Conservation (phyloP, 2,888 invertebrate genomes). For the Brenthis hecate region DNA sequence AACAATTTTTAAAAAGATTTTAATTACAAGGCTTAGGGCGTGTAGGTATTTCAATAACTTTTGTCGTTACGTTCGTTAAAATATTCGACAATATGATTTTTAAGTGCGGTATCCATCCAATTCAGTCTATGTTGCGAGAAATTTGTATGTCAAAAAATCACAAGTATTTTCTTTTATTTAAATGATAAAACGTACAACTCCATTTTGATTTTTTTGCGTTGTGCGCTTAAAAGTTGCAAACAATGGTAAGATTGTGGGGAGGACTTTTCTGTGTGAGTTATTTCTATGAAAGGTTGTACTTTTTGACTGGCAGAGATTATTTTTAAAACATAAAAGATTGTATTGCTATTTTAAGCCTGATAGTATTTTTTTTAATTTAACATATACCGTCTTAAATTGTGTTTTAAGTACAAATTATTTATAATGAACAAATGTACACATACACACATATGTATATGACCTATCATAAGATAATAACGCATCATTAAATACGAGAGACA, state of each 20-base stretch:
- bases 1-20: slow-evolving; percentile 22
- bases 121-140: background rate
- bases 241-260: slow-evolving; percentile 23
- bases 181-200: slow-evolving; percentile 17
- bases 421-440: too few relatives aligned
- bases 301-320: slow-evolving; percentile 2
- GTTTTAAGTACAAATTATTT: too few relatives aligned
- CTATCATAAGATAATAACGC: too few relatives aligned
- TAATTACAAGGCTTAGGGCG: slow-evolving; percentile 37
- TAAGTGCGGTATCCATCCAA: background rate
- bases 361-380: too few relatives aligned
- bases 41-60: slow-evolving; percentile 47
- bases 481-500: background rate
- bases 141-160: slow-evolving; percentile 1
- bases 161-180: slow-evolving; percentile 4
- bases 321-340: background rate
- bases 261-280: slow-evolving; percentile 21
- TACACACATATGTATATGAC: too few relatives aligned
- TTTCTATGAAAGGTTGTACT: slow-evolving; percentile 24
- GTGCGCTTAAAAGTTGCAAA: slow-evolving; percentile 21
- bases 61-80: slow-evolving; percentile 54
- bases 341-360: too few relatives aligned
- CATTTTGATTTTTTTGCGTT: slow-evolving; percentile 20
- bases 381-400: too few relatives aligned
- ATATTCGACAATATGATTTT: slow-evolving; percentile 24